Evolutionary conservation across 2,113 vertebrate genomes (phyloP).

Genomic region (Ictalurus furcatus): DNA sequence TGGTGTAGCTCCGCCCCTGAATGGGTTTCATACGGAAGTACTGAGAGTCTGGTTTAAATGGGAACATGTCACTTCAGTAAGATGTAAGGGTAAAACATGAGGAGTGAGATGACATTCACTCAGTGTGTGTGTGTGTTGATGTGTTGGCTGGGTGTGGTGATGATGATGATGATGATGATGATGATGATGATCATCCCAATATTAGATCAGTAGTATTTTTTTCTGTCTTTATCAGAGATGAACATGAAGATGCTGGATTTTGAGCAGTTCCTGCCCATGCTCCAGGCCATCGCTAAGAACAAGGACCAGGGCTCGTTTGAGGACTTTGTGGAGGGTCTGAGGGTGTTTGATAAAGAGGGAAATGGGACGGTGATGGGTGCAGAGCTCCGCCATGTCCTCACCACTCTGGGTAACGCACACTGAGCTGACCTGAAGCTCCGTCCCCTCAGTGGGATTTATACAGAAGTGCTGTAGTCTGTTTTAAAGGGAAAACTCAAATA

Average conservation of each 20-base stretch:
- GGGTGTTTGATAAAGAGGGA: slow-evolving; percentile 95
- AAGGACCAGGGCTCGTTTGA: slow-evolving; percentile 94
- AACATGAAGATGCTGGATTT: slow-evolving; percentile 88
- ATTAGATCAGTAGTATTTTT: not conserved
- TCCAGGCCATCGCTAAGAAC: slow-evolving; percentile 93
- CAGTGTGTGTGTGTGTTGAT: no score
- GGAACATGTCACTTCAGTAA: not conserved
- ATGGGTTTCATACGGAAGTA: not conserved
- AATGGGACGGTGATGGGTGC: slow-evolving; percentile 85
- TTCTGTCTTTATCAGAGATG: slow-evolving; percentile 78
- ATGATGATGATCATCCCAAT: not conserved
- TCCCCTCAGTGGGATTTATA: not conserved
- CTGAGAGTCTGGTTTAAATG: not conserved
- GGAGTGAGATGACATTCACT: not conserved
- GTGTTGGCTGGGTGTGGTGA: not conserved
- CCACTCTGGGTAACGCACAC: slow-evolving; percentile 79
- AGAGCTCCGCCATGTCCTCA: slow-evolving; percentile 83
- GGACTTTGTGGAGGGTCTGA: slow-evolving; percentile 90
- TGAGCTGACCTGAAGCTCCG: not conserved
- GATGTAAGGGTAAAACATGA: not conserved
- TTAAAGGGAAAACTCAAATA: no score
- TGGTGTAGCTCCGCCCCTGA: not conserved
- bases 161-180: not conserved
- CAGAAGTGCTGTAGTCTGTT: not conserved
- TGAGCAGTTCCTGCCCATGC: slow-evolving; percentile 96